Base-by-base conservation (phyloP, 2,113 vertebrate genomes). In the Chlamydotis undulata region DNA sequence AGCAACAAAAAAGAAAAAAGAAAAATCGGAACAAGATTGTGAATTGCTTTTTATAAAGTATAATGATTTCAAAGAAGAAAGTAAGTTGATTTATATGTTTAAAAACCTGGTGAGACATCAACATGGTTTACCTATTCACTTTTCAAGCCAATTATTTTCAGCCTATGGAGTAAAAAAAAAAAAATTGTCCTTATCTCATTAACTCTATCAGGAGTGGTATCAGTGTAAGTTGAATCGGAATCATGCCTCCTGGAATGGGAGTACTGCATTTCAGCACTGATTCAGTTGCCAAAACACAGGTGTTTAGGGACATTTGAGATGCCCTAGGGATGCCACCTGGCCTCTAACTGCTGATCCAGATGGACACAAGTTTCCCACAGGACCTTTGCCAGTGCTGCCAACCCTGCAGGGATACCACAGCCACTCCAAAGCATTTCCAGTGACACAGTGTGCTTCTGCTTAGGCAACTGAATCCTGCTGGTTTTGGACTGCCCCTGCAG, bases 161-260 rank as follows among this genome's bases (percentile, higher is more conserved):
- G 50, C 9, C 35, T 45, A 26, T 26, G 12, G 52, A 59, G n/a
- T 25, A 3, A 11, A 55, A 92, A 86, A 55, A 92, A 86, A 11
- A 86, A 93, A 11, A 14, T 87, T 56, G 25, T 84, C 43, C 52
- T 95, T 94, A 56, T 86, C 83, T 94, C 41, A 75, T 68, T 94
- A 47, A 37, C 37, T 87, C 33, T 89, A 56, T 87, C 76, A 87
- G 53, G 37, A 89, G 52, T 10, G 15, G 47, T 49, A 95, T 70
- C 86, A 59, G 43, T 49, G 25, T 92, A 60, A 59, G n/a, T 70
- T 63, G 29, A 67, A 70, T 43, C 59, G 67, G 68, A 93, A 77
- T 23, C 50, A 16, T 8, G 4, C 39, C 56, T 28, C 22, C 49
- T 88, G 75, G 64, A 78, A 60, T 8, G 16, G 52, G 37, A 81